phyloP scores from a whole-genome alignment of 2,888 invertebrate genomes.

The Sipunculus nudus region DNA sequence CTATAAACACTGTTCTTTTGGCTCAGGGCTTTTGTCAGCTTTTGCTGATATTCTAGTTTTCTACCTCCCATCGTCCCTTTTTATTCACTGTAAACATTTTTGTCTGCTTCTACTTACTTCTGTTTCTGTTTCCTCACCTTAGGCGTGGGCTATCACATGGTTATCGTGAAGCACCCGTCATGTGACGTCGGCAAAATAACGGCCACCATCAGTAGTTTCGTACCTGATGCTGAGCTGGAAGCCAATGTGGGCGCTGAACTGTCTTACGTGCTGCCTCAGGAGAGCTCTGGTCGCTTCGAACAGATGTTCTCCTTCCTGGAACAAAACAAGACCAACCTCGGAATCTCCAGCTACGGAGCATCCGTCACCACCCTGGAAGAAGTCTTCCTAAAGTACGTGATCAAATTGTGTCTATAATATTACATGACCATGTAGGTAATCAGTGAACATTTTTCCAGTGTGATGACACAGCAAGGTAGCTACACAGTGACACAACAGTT shows the following conservation, averaged over 20 bases:
- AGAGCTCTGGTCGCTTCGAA: conserved; percentile 48
- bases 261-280: conserved; percentile 57
- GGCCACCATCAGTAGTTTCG: conserved; percentile 72
- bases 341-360: conserved; percentile 82
- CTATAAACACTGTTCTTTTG: no score
- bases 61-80: no score
- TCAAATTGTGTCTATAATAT: no score
- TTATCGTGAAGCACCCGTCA: conserved; percentile 71
- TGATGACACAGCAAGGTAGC: no score
- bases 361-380: conserved; percentile 89
- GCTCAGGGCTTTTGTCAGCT: no score
- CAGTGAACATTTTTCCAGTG: no score
- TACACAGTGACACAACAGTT: no score
- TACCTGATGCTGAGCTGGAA: conserved; percentile 73
- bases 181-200: conserved; percentile 71
- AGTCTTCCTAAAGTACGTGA: conserved; percentile 70
- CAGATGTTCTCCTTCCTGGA: not conserved
- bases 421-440: no score
- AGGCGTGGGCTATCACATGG: conserved; percentile 80
- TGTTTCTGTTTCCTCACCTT: no score
- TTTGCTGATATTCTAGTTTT: no score
- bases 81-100: no score
- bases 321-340: conserved; percentile 66
- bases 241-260: conserved; percentile 65
- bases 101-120: no score